phyloP scores from a whole-genome alignment of 2,888 invertebrate genomes.

The Lasiommata megera region DNA sequence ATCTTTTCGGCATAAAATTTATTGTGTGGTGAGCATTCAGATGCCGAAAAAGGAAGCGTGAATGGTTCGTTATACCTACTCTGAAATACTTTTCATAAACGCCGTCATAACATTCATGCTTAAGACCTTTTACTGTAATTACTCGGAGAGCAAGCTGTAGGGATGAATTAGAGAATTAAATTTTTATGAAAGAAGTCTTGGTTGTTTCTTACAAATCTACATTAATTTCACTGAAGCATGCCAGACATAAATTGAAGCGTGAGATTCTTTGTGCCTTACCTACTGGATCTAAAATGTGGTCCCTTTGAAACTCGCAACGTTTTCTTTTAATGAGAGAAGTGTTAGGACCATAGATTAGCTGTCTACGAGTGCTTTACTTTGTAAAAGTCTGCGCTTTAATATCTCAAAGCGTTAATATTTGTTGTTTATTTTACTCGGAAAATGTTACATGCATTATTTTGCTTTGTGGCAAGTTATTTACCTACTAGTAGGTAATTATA shows the following conservation, averaged over 20 bases:
- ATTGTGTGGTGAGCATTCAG: slow-evolving; percentile 72
- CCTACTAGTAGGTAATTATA: too few species aligned
- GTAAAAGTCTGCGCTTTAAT: slow-evolving; percentile 7
- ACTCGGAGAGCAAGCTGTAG: slow-evolving; percentile 54
- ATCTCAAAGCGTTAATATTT: slow-evolving; percentile 11
- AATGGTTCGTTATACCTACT: slow-evolving; percentile 56
- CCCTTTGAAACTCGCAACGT: slow-evolving; percentile 22
- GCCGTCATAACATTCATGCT: slow-evolving; percentile 78
- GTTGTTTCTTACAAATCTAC: slow-evolving; percentile 58
- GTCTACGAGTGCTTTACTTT: slow-evolving; percentile 10
- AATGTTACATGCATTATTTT: neutral
- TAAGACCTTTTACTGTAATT: slow-evolving; percentile 80
- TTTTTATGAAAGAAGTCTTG: slow-evolving; percentile 71
- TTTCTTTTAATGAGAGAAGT: slow-evolving; percentile 23
- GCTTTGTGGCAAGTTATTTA: neutral
- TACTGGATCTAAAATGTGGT: slow-evolving; percentile 24
- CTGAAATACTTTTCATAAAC: slow-evolving; percentile 77
- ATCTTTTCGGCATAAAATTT: slow-evolving; percentile 53
- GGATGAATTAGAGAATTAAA: slow-evolving; percentile 75
- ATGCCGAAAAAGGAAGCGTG: slow-evolving; percentile 55
- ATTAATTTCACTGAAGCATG: slow-evolving; percentile 32
- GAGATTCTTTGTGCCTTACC: slow-evolving; percentile 27
- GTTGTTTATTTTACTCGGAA: neutral
- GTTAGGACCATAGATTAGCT: slow-evolving; percentile 21
- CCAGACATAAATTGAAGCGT: slow-evolving; percentile 31